Evolutionary conservation across 2,797 vertebrate genomes (phyloP).

Genomic region (Molossus molossus): DNA sequence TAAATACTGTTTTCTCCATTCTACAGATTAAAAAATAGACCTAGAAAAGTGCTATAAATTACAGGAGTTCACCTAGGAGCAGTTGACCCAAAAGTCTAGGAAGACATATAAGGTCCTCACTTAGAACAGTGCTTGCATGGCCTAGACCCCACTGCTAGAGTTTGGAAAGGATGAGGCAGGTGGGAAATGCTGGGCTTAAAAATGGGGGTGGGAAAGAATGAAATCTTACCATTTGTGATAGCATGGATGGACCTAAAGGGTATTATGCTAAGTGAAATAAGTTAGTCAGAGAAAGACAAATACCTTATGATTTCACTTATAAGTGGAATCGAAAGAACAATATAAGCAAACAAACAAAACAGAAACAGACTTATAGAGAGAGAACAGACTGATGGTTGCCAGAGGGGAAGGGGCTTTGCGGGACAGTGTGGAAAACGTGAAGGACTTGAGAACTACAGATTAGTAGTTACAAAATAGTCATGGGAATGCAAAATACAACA

Average conservation of each 20-base stretch:
- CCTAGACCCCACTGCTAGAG: background rate
- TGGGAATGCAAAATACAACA: background rate
- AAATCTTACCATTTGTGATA: background rate
- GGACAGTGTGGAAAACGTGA: background rate
- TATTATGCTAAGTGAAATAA: background rate
- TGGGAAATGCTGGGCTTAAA: background rate
- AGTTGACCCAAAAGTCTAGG: background rate
- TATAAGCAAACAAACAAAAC: background rate
- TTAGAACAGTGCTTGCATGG: background rate
- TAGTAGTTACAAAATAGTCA: background rate
- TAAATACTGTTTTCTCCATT: background rate
- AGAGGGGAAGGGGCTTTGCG: background rate
- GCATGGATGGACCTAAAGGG: background rate
- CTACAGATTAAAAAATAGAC: slow-evolving; percentile 44
- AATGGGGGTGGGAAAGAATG: background rate
- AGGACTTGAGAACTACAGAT: background rate
- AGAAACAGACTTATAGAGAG: background rate
- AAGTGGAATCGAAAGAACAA: background rate
- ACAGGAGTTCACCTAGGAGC: background rate
- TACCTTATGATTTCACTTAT: background rate
- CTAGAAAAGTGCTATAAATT: slow-evolving; percentile 30
- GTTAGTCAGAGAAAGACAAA: background rate
- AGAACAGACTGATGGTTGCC: background rate
- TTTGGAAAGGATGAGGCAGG: background rate
- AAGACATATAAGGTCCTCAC: background rate